Evolutionary conservation across 92 coral and sea anemone species (phyloP).

Genomic region (Anthopleura xanthogrammica): DNA sequence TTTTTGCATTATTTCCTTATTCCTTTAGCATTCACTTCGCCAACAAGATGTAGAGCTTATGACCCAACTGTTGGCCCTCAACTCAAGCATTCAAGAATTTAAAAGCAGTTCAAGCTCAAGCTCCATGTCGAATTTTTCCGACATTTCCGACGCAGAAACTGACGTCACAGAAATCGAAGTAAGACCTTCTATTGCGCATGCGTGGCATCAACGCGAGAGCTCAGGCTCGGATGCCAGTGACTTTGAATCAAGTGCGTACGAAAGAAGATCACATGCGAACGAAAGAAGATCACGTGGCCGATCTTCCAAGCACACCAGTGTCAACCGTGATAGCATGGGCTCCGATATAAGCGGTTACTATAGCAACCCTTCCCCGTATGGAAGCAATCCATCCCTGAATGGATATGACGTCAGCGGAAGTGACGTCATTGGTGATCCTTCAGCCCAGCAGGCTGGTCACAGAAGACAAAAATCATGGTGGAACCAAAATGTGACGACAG

Average conservation of each 20-base stretch:
- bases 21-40: slow-evolving; percentile 63
- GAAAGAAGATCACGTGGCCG: background rate
- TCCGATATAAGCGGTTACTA: slow-evolving; percentile 47
- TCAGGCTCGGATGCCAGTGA: slow-evolving; percentile 27
- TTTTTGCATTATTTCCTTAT: background rate
- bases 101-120: slow-evolving; percentile 52
- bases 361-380: slow-evolving; percentile 36
- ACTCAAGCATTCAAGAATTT: slow-evolving; percentile 81
- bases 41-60: slow-evolving; percentile 75
- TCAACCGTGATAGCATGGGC: slow-evolving; percentile 39
- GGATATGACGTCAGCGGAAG: slow-evolving; percentile 28
- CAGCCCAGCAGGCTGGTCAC: background rate
- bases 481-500: slow-evolving; percentile 4
- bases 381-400: slow-evolving; percentile 32
- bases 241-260: slow-evolving; percentile 17
- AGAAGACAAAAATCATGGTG: slow-evolving; percentile 24
- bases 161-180: slow-evolving; percentile 19
- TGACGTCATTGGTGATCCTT: slow-evolving; percentile 17
- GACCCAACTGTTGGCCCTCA: slow-evolving; percentile 68
- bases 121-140: slow-evolving; percentile 53
- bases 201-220: slow-evolving; percentile 24
- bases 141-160: slow-evolving; percentile 59
- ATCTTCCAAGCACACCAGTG: background rate
- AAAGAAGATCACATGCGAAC: background rate
- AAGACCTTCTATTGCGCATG: background rate